A percentile compares a stretch with the other conserved stretches of the same genome.
phyloP scores from a whole-genome alignment of 2,888 invertebrate species.

The Pollenia amentaria region DNA sequence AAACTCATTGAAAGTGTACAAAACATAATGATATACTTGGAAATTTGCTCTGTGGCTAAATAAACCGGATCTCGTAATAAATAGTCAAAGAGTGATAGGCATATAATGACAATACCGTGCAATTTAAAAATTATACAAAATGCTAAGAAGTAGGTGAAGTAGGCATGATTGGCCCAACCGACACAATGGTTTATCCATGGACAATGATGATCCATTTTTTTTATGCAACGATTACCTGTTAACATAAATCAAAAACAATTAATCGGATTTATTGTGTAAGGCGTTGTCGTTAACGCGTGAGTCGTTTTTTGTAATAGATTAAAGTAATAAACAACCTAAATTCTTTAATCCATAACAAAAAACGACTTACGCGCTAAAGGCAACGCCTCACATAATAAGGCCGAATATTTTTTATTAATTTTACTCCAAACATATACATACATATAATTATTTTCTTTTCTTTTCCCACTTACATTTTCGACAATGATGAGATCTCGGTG shows the following conservation, averaged over 20 bases:
- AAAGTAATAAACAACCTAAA: too few relatives aligned
- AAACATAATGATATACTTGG: conserved; percentile 89
- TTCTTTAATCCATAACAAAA: too few relatives aligned
- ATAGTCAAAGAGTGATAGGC: conserved; percentile 89
- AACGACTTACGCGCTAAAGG: too few relatives aligned
- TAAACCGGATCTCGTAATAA: conserved; percentile 87
- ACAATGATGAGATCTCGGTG: conserved; percentile 98
- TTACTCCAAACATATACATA: not conserved
- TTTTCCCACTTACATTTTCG: conserved; percentile 91
- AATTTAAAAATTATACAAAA: conserved; percentile 96
- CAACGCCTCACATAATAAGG: too few relatives aligned
- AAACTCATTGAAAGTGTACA: conserved; percentile 95
- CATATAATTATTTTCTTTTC: not conserved
- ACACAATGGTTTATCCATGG: conserved; percentile 99
- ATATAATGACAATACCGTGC: conserved; percentile 91
- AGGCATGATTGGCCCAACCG: conserved; percentile 96
- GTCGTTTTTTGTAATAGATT: too few relatives aligned
- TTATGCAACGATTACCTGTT: conserved; percentile 93
- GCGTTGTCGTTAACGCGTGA: too few relatives aligned
- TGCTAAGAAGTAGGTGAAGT: conserved; percentile 94
- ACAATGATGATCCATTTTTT: conserved; percentile 99
- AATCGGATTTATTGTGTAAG: too few relatives aligned
- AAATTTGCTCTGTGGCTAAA: conserved; percentile 90
- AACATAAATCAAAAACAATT: not conserved
- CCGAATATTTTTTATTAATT: too few relatives aligned